phyloP scores from a whole-genome alignment of 1,140 invertebrate species.

The Drosophila miranda region DNA sequence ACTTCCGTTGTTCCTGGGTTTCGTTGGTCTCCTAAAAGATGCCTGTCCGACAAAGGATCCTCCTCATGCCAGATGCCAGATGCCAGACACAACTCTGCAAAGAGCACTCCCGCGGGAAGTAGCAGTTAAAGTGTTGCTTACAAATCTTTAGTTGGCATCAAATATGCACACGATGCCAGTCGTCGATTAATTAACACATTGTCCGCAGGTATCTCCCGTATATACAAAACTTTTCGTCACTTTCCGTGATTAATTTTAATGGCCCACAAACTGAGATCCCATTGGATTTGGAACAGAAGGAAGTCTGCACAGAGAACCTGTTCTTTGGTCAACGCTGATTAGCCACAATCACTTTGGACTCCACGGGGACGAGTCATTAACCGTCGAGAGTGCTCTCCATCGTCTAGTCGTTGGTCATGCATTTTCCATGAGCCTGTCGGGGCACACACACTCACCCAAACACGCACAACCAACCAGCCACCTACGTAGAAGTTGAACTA shows the following conservation, averaged over 20 bases:
- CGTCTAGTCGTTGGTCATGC: slow-evolving; percentile 67
- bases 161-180: slow-evolving; percentile 42
- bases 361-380: slow-evolving; percentile 71
- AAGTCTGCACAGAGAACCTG: slow-evolving; percentile 4
- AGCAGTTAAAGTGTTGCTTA: slow-evolving; percentile 47
- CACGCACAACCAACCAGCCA: neutral
- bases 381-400: slow-evolving; percentile 53
- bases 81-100: neutral
- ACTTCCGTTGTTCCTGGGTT: slow-evolving; percentile 40
- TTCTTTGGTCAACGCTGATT: slow-evolving; percentile 63
- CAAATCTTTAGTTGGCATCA: slow-evolving; percentile 59
- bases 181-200: slow-evolving; percentile 68
- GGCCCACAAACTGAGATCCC: slow-evolving; percentile 51
- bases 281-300: slow-evolving; percentile 4
- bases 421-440: slow-evolving; percentile 65
- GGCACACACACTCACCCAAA: slow-evolving; percentile 16
- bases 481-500: slow-evolving; percentile 47
- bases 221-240: slow-evolving; percentile 67
- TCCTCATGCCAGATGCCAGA: neutral
- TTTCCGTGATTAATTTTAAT: slow-evolving; percentile 75
- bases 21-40: slow-evolving; percentile 14
- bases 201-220: neutral
- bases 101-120: neutral
- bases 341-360: slow-evolving; percentile 70
- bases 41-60: slow-evolving; percentile 6